Conservation (phyloP, 2,113 vertebrate genomes). For the Crotalus helleri region DNA sequence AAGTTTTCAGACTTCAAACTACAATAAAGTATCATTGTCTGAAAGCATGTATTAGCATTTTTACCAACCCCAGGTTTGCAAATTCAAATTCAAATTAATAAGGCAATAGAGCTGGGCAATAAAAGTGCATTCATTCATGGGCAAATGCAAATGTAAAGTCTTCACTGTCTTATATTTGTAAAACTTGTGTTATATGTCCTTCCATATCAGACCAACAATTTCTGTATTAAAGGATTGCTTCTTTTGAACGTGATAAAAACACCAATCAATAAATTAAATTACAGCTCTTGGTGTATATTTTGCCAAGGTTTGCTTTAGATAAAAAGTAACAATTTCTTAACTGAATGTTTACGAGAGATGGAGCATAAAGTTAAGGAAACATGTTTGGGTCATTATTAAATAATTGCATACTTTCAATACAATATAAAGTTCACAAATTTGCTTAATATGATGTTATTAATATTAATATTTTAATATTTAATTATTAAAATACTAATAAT, state of each 20-base stretch:
- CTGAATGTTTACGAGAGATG: neutral
- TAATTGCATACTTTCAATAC: neutral
- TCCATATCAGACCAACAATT: neutral
- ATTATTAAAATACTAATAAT: neutral
- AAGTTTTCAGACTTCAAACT: neutral
- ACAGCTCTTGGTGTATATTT: neutral
- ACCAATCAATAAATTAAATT: neutral
- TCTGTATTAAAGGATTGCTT: neutral
- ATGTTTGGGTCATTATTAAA: neutral
- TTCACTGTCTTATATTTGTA: neutral
- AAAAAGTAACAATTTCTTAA: neutral
- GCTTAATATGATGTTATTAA: neutral
- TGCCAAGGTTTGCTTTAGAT: neutral
- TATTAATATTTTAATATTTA: neutral
- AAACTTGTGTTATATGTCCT: neutral
- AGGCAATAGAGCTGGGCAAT: neutral
- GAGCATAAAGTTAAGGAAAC: neutral
- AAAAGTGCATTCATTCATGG: neutral
- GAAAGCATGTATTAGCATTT: neutral
- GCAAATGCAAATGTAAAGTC: neutral
- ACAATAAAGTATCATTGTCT: neutral
- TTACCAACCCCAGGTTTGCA: neutral
- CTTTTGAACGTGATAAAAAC: neutral
- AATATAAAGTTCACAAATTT: neutral
- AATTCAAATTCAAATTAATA: neutral